Evolutionary conservation across 2,888 invertebrate genomes (phyloP), one percentile per base, ranked within the genome.

Genomic region (Ditula angustiorana): DNA sequence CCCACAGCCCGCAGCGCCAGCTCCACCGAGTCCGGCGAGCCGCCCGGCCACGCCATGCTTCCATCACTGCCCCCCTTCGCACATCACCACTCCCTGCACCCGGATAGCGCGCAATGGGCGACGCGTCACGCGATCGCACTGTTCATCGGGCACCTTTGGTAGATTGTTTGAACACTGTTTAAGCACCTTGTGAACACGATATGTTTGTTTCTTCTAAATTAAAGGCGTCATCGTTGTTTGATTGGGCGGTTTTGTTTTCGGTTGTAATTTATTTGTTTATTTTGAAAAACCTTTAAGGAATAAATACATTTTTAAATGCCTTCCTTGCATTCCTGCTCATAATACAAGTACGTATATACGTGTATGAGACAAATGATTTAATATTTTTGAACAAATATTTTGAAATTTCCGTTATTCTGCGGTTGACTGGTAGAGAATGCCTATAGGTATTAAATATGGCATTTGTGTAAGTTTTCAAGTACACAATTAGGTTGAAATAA

Each of bases 21-120:
- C 66, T 90, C 90, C 74, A 88, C 89, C 10, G 81, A 79, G 44
- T 86, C 90, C 67, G 83, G 77, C 53, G 85, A 79, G 68, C 88
- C 90, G 16, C 87, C 91, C 7, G 92, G 92, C 92, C 92, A 92
- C 78, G 92, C 92, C 92, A 92, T 90, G 23, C 57, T 58, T 30
- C 57, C 57, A 57, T 57, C 50, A 63, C 50, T 13, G 44, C 44
- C 65, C 56, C 69, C 46, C 55, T 41, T 11, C 49, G 21, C 37
- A 60, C 70, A 53, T 64, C 68, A 70, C 85, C 78, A 80, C 77
- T 77, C 80, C 75, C 57, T 61, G 61, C 72, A 41, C 71, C 57
- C 71, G 69, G 64, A 57, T 67, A 67, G 68, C 63, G 56, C 65
- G 58, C 30, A 64, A 67, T 63, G 24, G 60, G 24, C 11, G 33